These are phyloP conservation scores for Myrmecobius fasciatus DNA, from an alignment of 2,113 vertebrate species.

Conservation along the genomic window DNA sequence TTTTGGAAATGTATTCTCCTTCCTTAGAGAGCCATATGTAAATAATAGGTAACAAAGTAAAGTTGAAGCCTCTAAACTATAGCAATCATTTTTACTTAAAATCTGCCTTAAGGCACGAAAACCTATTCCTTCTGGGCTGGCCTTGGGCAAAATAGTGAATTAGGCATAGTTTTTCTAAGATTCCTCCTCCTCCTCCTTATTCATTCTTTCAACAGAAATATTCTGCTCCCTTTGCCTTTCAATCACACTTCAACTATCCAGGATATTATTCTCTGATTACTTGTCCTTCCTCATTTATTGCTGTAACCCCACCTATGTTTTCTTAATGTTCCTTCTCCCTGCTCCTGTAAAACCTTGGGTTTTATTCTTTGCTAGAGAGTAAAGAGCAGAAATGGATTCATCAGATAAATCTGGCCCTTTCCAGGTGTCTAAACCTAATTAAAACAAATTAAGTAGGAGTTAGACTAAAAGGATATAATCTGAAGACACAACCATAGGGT, in stretches of 20 bases:
- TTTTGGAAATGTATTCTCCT: not conserved
- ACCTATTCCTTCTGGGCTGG: not conserved
- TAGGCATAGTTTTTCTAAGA: constrained; percentile 36
- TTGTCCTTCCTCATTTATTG: not conserved
- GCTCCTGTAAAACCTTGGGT: not conserved
- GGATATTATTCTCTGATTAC: not conserved
- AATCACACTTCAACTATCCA: not conserved
- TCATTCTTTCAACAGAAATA: not conserved
- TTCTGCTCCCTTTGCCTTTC: not conserved
- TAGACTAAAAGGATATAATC: not conserved
- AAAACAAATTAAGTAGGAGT: not conserved
- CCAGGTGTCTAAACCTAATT: not conserved
- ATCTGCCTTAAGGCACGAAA: constrained; percentile 31
- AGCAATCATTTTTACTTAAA: constrained; percentile 63
- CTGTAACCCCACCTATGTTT: not conserved
- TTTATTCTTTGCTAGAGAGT: not conserved
- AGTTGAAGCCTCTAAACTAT: constrained; percentile 40
- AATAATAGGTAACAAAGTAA: constrained; percentile 34
- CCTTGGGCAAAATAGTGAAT: constrained; percentile 40
- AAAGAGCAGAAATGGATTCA: not conserved
- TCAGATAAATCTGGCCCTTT: not conserved
- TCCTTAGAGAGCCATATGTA: constrained; percentile 1
- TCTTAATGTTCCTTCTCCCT: not conserved
- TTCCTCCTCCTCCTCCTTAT: constrained; percentile 2
- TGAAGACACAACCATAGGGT: not conserved